Base-by-base conservation (phyloP, 2,113 vertebrate species). In the Enhydra lutris region DNA sequence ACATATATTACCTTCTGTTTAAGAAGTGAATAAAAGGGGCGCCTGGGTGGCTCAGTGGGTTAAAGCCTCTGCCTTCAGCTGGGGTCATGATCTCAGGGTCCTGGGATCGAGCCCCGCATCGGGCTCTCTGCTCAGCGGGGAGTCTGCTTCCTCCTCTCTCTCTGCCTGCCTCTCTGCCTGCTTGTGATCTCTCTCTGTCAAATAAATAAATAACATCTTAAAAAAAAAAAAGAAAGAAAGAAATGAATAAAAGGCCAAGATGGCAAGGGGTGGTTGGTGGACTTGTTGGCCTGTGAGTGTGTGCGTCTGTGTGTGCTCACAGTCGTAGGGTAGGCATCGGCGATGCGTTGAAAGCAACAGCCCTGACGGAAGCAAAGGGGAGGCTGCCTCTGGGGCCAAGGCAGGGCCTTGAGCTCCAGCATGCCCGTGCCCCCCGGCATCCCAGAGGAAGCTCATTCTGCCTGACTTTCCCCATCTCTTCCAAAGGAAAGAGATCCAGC, bases 221-320 rank as follows among this genome's bases (percentile, higher is more conserved):
- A 50, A 50, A 50, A 50, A 50, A 50, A 50, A 50, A 47, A 10
- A 50, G n/a, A 31, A 78, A 4, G 42, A 42, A 42, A 42, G 57
- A 24, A 65, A 39, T 61, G 42, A 63, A 5, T 17, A 23, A 55
- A 47, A 87, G 39, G 23, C 7, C 45, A 50, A 90, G 47, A 15
- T 14, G n/a, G 7, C 50, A 31, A 45, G 14, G 13, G 69, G 11
- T 10, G 12, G 13, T 24, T 24, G 21, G 50, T 21, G 0, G 3
- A 45, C n/a, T 17, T 39, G 39, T 26, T 47, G 31, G 34, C 0
- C 10, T 4, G 42, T n/a, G 65, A 55, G 20, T 1, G 1, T 1
- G 7, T 8, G 89, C 82, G 21, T 59, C 3, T 73, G 17, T 21
- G 76, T 50, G 57, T 24, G 31, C 42, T 65, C 63, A 21, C 2